Conservation (phyloP, 2,797 vertebrate species). For the Anisognathus igniventris region DNA sequence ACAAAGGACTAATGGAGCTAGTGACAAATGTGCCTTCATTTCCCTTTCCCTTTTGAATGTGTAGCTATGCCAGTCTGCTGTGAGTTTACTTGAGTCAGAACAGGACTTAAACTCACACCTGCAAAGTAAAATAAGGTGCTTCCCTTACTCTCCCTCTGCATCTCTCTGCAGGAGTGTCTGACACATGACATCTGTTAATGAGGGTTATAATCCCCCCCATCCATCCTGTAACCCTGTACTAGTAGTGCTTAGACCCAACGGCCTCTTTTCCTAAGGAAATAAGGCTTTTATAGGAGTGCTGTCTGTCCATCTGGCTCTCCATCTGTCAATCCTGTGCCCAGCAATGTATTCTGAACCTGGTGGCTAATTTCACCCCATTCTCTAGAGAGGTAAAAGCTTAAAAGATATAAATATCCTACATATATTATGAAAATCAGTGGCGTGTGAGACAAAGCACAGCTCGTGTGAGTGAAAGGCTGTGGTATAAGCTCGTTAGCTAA, state of each 20-base stretch:
- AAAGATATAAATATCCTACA: constrained; percentile 17
- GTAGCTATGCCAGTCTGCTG: not conserved
- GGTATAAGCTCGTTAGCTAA: constrained; percentile 41
- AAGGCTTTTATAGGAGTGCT: constrained; percentile 12
- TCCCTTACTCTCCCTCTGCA: not conserved
- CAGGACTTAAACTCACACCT: not conserved
- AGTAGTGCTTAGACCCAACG: not conserved
- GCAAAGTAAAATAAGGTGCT: not conserved
- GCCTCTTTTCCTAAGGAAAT: constrained; percentile 43
- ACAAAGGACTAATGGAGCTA: not conserved
- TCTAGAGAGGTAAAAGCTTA: constrained; percentile 19
- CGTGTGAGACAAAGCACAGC: not conserved
- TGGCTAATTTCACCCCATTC: constrained; percentile 27
- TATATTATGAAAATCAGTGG: constrained; percentile 19
- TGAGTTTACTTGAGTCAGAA: not conserved
- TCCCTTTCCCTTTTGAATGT: not conserved
- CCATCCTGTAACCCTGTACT: not conserved
- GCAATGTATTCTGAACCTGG: not conserved
- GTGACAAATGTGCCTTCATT: not conserved
- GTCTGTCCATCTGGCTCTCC: constrained; percentile 62
- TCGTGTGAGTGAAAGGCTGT: not conserved
- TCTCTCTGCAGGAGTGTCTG: not conserved
- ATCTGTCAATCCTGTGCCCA: constrained; percentile 37
- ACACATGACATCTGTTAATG: not conserved
- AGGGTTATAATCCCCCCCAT: not conserved